Base-by-base conservation (phyloP, 2,113 vertebrate species). In the Heterotis niloticus region DNA sequence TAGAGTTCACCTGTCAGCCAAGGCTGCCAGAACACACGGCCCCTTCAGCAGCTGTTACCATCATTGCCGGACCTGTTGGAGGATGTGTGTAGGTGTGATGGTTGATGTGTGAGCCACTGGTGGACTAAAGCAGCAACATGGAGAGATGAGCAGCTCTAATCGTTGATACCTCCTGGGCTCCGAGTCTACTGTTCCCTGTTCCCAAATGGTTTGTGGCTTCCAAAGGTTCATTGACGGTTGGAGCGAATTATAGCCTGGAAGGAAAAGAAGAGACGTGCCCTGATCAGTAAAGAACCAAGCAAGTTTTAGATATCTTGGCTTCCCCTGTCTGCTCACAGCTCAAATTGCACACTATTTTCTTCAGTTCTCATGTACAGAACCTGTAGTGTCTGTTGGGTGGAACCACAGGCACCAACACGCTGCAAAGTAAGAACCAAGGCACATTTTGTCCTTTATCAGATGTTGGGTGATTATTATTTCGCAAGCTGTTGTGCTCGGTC, bases 1-100 rank as follows among this genome's bases (percentile, higher is more conserved):
- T n/a, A n/a, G n/a, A 85, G 86, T 89, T 84, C 18, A 83, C 81
- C 66, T 83, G 84, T 84, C 81, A 12, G 75, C 82, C 78, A 79
- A 84, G 84, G 70, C 79, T 75, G 85, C 80, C 81, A 64, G 76
- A 83, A 85, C 16, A 9, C 52, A 80, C 79, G 60, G 82, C 82
- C 0, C 0, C 81, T 79, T 81, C 75, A 3, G 80, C 70, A 69
- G 71, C 83, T 83, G 78, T 83, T 84, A 20, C 34, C 44, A 11
- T 56, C 26, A 57, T 44, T 62, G 18, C 14, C n/a, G 70, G 71
- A 73, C n/a, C 62, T 10, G 54, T 78, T 62, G 56, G 57, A 62
- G 62, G 78, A 57, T 28, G 12, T n/a, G 64, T 29, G 17, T 24
- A 7, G 34, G 34, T 44, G 20, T 20, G 60, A 14, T 62, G 60